Evolutionary conservation across 1,140 invertebrate genomes (phyloP).

Genomic region (Drosophila kurseongensis): DNA sequence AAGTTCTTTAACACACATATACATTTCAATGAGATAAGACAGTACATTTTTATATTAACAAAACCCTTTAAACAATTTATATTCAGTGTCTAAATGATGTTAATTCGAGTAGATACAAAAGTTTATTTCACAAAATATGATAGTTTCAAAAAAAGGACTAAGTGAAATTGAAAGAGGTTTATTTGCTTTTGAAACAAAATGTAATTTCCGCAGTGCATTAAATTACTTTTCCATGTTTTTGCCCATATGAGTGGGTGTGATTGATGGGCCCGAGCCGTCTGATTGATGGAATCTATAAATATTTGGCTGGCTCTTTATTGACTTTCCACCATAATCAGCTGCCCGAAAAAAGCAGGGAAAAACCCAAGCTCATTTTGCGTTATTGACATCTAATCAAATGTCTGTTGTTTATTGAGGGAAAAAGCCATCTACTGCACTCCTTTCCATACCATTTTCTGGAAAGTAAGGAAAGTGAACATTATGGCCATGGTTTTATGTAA

Average conservation of each 20-base stretch:
- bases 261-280: constrained; percentile 15
- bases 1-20: too few species aligned
- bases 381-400: constrained; percentile 40
- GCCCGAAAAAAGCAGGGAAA: neutral
- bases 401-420: constrained; percentile 26
- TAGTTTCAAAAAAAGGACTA: too few species aligned
- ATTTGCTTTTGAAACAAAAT: neutral
- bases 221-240: neutral
- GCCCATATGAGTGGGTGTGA: neutral
- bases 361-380: constrained; percentile 3
- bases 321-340: constrained; percentile 2
- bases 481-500: neutral
- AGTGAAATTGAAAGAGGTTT: too few species aligned
- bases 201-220: constrained; percentile 1
- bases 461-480: neutral
- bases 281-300: constrained; percentile 62
- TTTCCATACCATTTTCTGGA: neutral
- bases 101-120: too few species aligned
- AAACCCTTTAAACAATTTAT: too few species aligned
- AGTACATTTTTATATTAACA: too few species aligned
- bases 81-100: too few species aligned
- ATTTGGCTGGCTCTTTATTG: constrained; percentile 19
- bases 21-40: too few species aligned
- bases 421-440: neutral
- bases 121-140: too few species aligned